phyloP scores from a whole-genome alignment of 1,140 invertebrate genomes.

The Lasaia peninsularis region DNA sequence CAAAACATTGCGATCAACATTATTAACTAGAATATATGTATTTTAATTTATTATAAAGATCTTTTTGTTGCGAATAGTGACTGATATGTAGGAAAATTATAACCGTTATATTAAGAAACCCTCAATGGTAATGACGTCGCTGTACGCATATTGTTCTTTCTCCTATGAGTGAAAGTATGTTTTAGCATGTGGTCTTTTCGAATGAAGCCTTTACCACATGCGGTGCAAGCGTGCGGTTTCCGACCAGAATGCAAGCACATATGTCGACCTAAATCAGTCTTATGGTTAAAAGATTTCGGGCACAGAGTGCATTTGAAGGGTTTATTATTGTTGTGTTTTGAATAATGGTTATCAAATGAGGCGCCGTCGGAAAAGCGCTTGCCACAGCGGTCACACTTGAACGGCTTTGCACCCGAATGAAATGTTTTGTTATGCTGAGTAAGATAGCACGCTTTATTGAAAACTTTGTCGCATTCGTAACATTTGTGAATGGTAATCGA shows the following conservation, averaged over 20 bases:
- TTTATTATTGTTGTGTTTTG: conserved; percentile 89
- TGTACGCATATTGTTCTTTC: conserved; percentile 56
- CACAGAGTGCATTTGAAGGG: conserved; percentile 93
- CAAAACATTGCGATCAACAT: conserved; percentile 31
- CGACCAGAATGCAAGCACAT: conserved; percentile 90
- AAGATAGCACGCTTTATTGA: conserved; percentile 91
- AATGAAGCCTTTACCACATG: conserved; percentile 93
- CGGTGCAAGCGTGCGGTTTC: conserved; percentile 89
- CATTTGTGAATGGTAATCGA: conserved; percentile 82
- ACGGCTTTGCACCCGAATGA: conserved; percentile 91
- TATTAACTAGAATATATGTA: conserved; percentile 14
- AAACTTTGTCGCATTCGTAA: conserved; percentile 89
- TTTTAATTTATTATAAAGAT: conserved; percentile 23
- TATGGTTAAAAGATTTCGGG: conserved; percentile 89
- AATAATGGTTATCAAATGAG: conserved; percentile 83
- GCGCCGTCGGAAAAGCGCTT: conserved; percentile 86
- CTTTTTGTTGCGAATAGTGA: conserved; percentile 49
- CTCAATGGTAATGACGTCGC: conserved; percentile 32
- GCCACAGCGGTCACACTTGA: conserved; percentile 89
- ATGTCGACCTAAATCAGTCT: conserved; percentile 93
- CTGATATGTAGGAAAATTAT: conserved; percentile 4
- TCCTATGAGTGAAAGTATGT: conserved; percentile 90
- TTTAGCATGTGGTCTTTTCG: conserved; percentile 97
- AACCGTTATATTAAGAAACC: conserved; percentile 14
- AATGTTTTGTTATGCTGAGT: conserved; percentile 94